Evolutionary conservation across 23 tunicate species (phyloP), one percentile per base, ranked within the genome.

Genomic region (Trididemnum nubilum): DNA sequence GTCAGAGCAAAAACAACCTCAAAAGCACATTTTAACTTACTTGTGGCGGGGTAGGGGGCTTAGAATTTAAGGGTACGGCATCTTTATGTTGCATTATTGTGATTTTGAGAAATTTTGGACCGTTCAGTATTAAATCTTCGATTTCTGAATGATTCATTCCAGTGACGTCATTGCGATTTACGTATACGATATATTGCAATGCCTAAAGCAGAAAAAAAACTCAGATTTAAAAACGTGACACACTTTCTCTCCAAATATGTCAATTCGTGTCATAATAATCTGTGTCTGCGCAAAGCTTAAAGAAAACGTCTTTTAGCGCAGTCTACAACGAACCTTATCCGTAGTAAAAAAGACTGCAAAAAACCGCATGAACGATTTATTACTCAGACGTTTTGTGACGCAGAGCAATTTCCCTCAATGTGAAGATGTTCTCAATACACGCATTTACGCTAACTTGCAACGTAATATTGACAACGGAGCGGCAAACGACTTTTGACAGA

Each of bases 41-140:
- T n/a, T 61, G 22, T n/a, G n/a, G n/a, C n/a, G n/a, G n/a, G n/a
- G 26, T 5, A 12, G 67, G 67, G 4, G 67, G n/a, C 29, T 69
- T 69, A 4, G 37, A 33, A 29, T 69, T 15, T 24, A 26, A 12
- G 26, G 18, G 5, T 3, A 61, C n/a, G 5, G 67, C 26, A 24
- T 61, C 67, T 36, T 77, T 89, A 21, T 71, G 88, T 31, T 76
- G 81, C 94, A 89, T 89, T 9, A 89, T 70, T 29, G 85, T 82
- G 51, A 89, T 60, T 33, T 79, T 76, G 35, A 91, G 81, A 30
- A 35, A 39, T 34, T 81, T 91, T 28, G 97, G 97, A 24, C 97
- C 97, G 37, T 76, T 81, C 2, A 91, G 60, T n/a, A 91, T 91
- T 1, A 91, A 66, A 69, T 91, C 87, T 85, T 76, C 90, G 50